Percentiles rank a stretch among this genome's conserved stretches.
phyloP scores from a whole-genome alignment of 2,113 vertebrate species.

The Rhinogobius similis region DNA sequence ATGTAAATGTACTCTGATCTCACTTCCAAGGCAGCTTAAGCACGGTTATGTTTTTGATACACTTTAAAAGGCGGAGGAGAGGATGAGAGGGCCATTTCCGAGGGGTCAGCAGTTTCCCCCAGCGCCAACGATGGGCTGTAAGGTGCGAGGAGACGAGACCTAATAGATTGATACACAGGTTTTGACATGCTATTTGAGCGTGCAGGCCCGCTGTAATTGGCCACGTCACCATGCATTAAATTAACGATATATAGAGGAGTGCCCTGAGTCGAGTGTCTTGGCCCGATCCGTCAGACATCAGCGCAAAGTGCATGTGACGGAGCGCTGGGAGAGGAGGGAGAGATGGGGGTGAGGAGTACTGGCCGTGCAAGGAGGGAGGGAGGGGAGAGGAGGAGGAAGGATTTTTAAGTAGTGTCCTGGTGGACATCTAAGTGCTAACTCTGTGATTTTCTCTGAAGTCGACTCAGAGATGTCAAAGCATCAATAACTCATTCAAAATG shows the following conservation, averaged over 20 bases:
- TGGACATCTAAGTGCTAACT: conserved; percentile 57
- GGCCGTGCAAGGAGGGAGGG: neutral
- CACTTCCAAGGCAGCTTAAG: conserved; percentile 31
- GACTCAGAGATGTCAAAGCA: conserved; percentile 19
- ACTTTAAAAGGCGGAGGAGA: conserved; percentile 63
- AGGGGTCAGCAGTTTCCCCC: conserved; percentile 78
- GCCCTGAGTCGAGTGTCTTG: conserved; percentile 89
- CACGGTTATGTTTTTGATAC: conserved; percentile 60
- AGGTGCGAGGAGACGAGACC: conserved; percentile 82
- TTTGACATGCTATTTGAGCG: conserved; percentile 93
- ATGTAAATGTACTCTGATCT: conserved; percentile 35
- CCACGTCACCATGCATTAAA: conserved; percentile 90
- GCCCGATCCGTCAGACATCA: conserved; percentile 86
- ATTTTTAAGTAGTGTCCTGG: conserved; percentile 64
- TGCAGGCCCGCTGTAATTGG: conserved; percentile 88
- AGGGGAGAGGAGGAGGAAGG: conserved; percentile 22
- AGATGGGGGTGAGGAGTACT: conserved; percentile 38
- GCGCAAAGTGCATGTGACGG: conserved; percentile 82
- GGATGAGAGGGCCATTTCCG: conserved; percentile 75
- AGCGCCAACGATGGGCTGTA: conserved; percentile 73
- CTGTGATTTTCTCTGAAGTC: conserved; percentile 34
- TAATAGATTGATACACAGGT: conserved; percentile 90
- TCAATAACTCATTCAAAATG: conserved; percentile 26
- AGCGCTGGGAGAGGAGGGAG: conserved; percentile 64
- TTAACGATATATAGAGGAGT: conserved; percentile 86